These are phyloP conservation scores for Tinamus major DNA, from an alignment of 2,797 vertebrate species.

Conservation along the genomic window DNA sequence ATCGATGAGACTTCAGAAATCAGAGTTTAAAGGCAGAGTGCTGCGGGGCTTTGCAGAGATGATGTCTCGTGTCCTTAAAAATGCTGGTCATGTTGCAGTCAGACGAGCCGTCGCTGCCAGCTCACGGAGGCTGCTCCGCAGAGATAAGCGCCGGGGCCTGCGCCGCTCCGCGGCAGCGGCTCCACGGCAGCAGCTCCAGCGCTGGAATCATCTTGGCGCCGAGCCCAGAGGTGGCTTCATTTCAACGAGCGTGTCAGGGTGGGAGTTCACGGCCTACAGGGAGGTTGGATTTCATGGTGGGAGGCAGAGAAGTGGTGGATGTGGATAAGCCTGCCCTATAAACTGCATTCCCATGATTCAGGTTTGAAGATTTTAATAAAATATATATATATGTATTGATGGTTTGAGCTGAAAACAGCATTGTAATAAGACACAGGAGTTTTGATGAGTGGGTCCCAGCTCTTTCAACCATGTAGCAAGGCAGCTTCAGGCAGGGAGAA, in stretches of 20 bases:
- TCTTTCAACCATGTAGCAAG: constrained; percentile 29
- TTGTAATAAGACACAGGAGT: not conserved
- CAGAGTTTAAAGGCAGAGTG: not conserved
- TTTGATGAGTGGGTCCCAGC: constrained; percentile 48
- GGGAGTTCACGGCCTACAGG: not conserved
- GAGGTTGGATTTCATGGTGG: not conserved
- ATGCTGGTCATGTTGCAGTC: accelerated
- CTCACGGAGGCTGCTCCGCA: not conserved
- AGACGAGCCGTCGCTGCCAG: not conserved
- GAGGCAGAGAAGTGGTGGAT: not conserved
- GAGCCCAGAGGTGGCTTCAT: not conserved
- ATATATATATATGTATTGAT: not conserved
- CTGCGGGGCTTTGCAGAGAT: not conserved
- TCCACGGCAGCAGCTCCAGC: not conserved
- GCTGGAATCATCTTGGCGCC: constrained; percentile 45
- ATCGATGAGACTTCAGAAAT: not conserved
- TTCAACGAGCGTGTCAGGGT: not conserved
- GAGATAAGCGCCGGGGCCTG: constrained; percentile 46
- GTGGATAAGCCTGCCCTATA: not conserved
- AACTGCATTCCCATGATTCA: not conserved
- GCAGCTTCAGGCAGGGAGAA: constrained; percentile 24
- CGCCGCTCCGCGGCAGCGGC: not conserved
- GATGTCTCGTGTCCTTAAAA: not conserved
- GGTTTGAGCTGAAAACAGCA: not conserved
- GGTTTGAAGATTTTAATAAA: accelerated